Evolutionary conservation across 2,797 vertebrate species (phyloP), one percentile per base, ranked within the genome.

Genomic region (Alfaro cultratus): DNA sequence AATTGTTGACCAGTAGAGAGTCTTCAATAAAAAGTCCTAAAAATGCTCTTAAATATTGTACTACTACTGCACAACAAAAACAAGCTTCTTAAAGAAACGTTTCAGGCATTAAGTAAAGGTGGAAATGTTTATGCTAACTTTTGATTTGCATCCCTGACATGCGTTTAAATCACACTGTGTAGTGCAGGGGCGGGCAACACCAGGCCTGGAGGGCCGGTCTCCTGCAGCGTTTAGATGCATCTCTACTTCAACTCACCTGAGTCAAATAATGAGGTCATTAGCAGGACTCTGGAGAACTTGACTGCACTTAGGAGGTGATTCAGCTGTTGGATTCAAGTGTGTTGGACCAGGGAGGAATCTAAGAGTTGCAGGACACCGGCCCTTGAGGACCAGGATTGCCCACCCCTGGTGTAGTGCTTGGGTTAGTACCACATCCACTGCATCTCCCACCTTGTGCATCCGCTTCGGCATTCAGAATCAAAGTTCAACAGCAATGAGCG

Each of bases 321-420:
- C 41, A 43, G 1, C 41, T 43, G 41, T 43, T 43, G 41, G 0
- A 43, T 43, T 43, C 9, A 43, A 43, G 41, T 43, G 10, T 43
- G 41, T 43, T 2, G 9, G 41, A 43, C 41, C 41, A 10, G 41
- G 2, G 41, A 43, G 41, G 11, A 2, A 43, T 43, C 41, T 43
- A 43, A 43, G 41, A 43, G 41, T 11, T 43, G 41, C 41, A 11
- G 41, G 41, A 43, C 41, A 11, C 10, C 41, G 10, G 41, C 10
- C 41, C 41, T 43, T 10, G 41, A 43, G 41, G 41, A 43, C 41
- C 41, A 43, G 41, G 10, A 43, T 43, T 43, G 41, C 41, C 41
- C 10, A 9, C 41, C 9, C 41, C 41, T 43, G 41, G 80, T 90
- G 91, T 91, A 91, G 90, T 92, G 89, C 84, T 89, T 88, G 83